Base-by-base conservation (phyloP, 2,113 vertebrate genomes). In the Clinocottus analis region DNA sequence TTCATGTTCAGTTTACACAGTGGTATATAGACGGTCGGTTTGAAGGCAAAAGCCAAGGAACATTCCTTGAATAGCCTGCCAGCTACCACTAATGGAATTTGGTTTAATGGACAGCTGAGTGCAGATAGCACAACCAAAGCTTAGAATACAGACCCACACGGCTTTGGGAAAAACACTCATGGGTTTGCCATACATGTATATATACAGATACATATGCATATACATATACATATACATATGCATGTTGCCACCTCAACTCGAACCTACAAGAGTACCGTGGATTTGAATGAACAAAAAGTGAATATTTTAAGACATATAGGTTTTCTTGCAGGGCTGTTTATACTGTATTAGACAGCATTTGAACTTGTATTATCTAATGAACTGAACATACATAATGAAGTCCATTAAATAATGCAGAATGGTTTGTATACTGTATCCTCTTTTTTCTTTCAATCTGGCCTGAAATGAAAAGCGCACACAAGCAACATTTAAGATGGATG, bases 51-150 rank as follows among this genome's bases (percentile, higher is more conserved):
- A 90, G 90, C 93, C 90, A 89, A 47, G 87, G 91, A 93, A 94
- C 92, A 93, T 94, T 94, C 92, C 90, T 94, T 84, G 82, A 88
- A 87, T 80, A 80, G 89, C 75, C 90, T 93, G 94, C 93, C 95
- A 94, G 89, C 87, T 87, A 92, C 91, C 91, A 59, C 91, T 94
- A 92, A 94, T 92, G 92, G 92, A 92, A 92, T 90, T 92, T 82
- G 82, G 87, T 90, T 83, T 79, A 90, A 93, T 84, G 84, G 80
- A 80, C 73, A 78, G 69, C 83, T 81, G 82, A 90, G 89, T 71
- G 77, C 43, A 82, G 87, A 90, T 87, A 89, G 82, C 76, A 87
- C 80, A 67, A 72, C 80, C 70, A 53, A 59, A 78, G 56, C 69
- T 84, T 86, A 62, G 75, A 91, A 89, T 80, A 65, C 68, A 72